Evolutionary conservation across 23 tunicate species (phyloP), one percentile per base, ranked within the genome.

Genomic region (Botrylloides violaceus): DNA sequence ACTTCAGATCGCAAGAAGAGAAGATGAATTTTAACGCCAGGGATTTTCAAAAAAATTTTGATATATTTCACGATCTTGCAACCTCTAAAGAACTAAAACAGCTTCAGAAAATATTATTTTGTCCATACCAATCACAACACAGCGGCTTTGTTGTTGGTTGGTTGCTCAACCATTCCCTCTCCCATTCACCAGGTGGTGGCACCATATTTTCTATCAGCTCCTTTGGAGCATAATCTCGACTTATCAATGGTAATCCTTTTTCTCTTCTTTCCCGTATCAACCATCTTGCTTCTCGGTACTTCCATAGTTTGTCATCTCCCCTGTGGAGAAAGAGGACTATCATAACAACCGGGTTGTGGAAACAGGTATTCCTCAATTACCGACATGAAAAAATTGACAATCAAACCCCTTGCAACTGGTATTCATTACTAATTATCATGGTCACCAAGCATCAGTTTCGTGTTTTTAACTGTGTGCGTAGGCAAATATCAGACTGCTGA

Each of bases 181-280:
- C 96, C 96, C 96, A 88, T 30, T 83, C 84, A 2, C 96, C 96
- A 26, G 90, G 70, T 28, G 88, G 83, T 18, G 89, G 90, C 5
- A 88, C 96, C 96, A 88, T 88, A 35, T 65, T 25, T 62, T 78
- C 96, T 15, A 88, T 77, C 7, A 78, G 3, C 1, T 83, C 83
- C 27, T 58, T 59, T 3, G 96, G 96, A 71, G 61, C 96, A 58
- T 66, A 88, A 66, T 88, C 60, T 39, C 55, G 59, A 62, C 82
- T 80, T 18, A 88, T 29, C 18, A 71, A 80, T 23, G 68, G 61
- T 66, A 76, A 66, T 43, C 91, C 96, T 19, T 57, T 60, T 2
- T 83, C 96, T 35, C 33, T 70, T 32, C 88, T 34, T 27, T 77
- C 76, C 55, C 71, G 83, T 0, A 88, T 62, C n/a, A 64, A 36